Percentiles rank a stretch among this genome's conserved stretches.
Evolutionary conservation across 2,797 vertebrate genomes (phyloP).

Genomic region (Masticophis lateralis): DNA sequence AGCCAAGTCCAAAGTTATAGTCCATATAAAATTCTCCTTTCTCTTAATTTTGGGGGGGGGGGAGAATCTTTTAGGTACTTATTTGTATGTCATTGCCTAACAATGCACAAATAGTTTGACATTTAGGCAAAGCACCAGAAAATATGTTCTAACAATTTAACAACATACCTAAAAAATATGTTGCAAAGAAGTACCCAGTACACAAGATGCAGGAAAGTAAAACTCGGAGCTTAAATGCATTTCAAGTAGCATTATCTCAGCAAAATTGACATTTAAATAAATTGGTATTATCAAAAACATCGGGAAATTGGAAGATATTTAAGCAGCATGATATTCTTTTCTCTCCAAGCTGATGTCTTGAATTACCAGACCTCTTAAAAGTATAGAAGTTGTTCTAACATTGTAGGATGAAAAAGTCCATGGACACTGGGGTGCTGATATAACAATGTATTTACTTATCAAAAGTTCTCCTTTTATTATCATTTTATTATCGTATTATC

Average conservation of each 20-base stretch:
- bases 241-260: slow-evolving; percentile 11
- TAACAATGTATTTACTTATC: background rate
- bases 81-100: background rate
- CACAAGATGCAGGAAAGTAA: slow-evolving; percentile 12
- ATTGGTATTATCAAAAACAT: background rate
- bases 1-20: background rate
- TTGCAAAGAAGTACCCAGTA: background rate
- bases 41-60: background rate
- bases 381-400: background rate
- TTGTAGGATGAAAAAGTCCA: background rate
- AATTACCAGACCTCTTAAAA: background rate
- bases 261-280: slow-evolving; percentile 8
- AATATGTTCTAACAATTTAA: background rate
- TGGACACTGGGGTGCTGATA: background rate
- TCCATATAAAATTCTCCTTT: background rate
- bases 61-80: background rate
- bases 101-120: background rate
- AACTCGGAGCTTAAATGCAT: background rate
- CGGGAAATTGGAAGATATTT: background rate
- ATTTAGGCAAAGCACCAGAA: background rate
- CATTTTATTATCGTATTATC: background rate
- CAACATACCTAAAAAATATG: too few relatives aligned
- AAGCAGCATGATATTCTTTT: background rate
- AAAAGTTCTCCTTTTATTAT: background rate
- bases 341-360: background rate